Evolutionary conservation across 2,113 vertebrate species (phyloP).

Genomic region (Macroglossus sobrinus): DNA sequence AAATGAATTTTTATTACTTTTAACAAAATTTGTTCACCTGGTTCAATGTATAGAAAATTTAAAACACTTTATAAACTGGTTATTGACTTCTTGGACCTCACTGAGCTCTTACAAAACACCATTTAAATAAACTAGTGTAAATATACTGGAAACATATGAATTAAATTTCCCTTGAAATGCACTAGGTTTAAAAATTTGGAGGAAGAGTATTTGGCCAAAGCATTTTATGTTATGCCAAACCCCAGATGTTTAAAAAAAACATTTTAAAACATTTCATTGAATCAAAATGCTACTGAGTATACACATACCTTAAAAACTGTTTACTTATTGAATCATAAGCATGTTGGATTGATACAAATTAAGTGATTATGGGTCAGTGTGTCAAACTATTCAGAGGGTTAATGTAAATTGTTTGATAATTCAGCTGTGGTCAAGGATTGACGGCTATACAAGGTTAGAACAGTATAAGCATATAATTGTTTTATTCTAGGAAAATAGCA

Average conservation of each 20-base stretch:
- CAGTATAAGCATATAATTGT: neutral
- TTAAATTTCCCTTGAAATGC: constrained; percentile 64
- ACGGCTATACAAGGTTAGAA: neutral
- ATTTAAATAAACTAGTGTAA: constrained; percentile 59
- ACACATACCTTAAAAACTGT: constrained; percentile 9
- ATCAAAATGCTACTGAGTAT: constrained; percentile 58
- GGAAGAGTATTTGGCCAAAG: constrained; percentile 39
- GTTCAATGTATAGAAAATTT: constrained; percentile 38
- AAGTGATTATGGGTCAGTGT: neutral
- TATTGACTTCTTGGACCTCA: constrained; percentile 48
- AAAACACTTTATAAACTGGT: constrained; percentile 51
- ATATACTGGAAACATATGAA: constrained; percentile 61
- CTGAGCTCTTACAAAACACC: constrained; percentile 50
- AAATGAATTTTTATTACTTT: constrained; percentile 41
- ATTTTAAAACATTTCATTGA: constrained; percentile 56
- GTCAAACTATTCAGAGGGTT: neutral
- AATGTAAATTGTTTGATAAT: neutral
- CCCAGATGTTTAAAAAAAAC: constrained; percentile 53
- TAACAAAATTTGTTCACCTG: constrained; percentile 13
- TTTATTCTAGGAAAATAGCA: neutral
- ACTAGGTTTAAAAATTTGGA: constrained; percentile 49
- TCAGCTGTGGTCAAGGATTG: neutral
- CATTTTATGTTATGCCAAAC: constrained; percentile 56
- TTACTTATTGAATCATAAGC: constrained; percentile 29
- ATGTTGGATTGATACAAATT: constrained; percentile 9